Evolutionary conservation across 2,888 invertebrate species (phyloP).

Genomic region (Yponomeuta sedellus): DNA sequence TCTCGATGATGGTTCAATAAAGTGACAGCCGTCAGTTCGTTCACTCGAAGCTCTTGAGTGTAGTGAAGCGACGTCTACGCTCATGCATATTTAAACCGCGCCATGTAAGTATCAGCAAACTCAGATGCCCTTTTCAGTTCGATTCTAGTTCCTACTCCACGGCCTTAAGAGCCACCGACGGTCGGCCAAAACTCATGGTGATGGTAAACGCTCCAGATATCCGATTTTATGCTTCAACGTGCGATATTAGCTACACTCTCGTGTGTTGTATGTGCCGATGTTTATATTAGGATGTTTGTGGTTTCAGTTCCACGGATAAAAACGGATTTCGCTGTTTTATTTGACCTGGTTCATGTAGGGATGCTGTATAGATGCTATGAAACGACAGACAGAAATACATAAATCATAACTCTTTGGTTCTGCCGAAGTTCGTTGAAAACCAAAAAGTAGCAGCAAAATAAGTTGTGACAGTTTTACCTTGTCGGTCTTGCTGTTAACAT

Average conservation of each 20-base stretch:
- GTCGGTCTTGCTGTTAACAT: too few relatives aligned
- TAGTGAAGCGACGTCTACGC: conserved; percentile 31
- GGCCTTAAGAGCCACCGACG: too few relatives aligned
- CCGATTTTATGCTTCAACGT: conserved; percentile 61
- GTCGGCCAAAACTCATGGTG: too few relatives aligned
- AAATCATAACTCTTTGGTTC: too few relatives aligned
- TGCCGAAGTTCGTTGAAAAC: too few relatives aligned
- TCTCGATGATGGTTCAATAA: conserved; percentile 14
- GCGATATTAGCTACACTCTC: conserved; percentile 39
- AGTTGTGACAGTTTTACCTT: too few relatives aligned
- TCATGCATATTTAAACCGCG: conserved; percentile 69
- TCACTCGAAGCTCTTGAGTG: conserved; percentile 30
- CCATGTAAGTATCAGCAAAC: conserved; percentile 34
- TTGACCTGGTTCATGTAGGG: too few relatives aligned
- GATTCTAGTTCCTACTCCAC: too few relatives aligned
- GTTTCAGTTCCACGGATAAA: neutral
- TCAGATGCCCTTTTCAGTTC: conserved; percentile 21
- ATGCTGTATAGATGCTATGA: too few relatives aligned
- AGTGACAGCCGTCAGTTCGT: conserved; percentile 52
- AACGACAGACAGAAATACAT: too few relatives aligned
- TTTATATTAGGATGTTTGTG: neutral
- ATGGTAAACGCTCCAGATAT: conserved; percentile 57
- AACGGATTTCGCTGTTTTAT: too few relatives aligned
- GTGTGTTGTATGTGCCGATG: neutral
- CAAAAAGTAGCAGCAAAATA: too few relatives aligned